Evolutionary conservation across 2,888 invertebrate species (phyloP).

Genomic region (Patella caerulea): DNA sequence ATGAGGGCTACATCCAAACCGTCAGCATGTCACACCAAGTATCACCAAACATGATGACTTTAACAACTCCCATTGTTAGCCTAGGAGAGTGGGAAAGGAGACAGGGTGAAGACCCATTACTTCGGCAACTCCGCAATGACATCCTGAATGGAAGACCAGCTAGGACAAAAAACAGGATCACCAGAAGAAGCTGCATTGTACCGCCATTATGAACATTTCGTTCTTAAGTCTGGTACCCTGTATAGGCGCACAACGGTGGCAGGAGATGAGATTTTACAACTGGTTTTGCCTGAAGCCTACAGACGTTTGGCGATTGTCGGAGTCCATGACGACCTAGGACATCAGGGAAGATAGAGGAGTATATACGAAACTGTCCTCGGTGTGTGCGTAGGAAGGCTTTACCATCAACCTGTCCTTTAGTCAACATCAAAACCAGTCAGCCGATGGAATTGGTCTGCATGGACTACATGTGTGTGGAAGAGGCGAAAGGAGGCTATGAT

Average conservation of each 20-base stretch:
- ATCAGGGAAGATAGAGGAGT: constrained; percentile 21
- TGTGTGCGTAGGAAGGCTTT: constrained; percentile 14
- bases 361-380: constrained; percentile 12
- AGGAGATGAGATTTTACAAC: constrained; percentile 5
- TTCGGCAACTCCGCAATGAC: neutral
- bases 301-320: neutral
- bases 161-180: neutral
- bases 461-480: constrained; percentile 22
- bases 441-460: constrained; percentile 24
- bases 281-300: constrained; percentile 15
- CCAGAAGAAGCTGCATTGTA: neutral
- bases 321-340: constrained; percentile 22
- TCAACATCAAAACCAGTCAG: neutral
- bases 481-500: constrained; percentile 13
- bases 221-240: constrained; percentile 16
- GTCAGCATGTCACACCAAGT: neutral
- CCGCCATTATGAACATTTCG: constrained; percentile 9
- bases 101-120: neutral
- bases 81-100: neutral
- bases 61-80: neutral
- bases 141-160: neutral
- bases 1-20: constrained; percentile 8
- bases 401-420: neutral
- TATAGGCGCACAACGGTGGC: constrained; percentile 14
- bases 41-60: neutral